Conservation (phyloP, 2,113 vertebrate genomes). For the Crotalus tigris region DNA sequence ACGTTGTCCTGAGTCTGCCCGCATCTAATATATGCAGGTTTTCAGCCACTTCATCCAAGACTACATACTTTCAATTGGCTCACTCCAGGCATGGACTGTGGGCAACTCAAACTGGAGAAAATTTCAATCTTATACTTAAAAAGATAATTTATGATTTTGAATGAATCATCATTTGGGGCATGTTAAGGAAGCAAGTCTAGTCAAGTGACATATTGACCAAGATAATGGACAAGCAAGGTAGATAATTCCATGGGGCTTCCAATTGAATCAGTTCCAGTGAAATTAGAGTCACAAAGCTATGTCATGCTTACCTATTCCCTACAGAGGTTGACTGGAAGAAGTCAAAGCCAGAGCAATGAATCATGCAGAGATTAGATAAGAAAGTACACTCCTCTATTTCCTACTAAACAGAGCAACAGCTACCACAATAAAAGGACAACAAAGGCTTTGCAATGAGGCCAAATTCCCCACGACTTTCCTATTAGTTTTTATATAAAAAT, state of each 20-base stretch:
- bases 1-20: background rate
- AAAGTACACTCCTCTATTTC: background rate
- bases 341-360: background rate
- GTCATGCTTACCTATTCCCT: background rate
- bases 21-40: background rate
- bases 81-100: background rate
- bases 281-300: background rate
- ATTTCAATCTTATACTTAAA: background rate
- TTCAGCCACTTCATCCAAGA: background rate
- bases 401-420: background rate
- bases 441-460: background rate
- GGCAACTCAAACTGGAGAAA: background rate
- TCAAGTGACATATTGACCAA: background rate
- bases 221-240: background rate
- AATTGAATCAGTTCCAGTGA: background rate
- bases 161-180: background rate
- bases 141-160: background rate
- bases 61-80: background rate
- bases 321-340: background rate
- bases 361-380: background rate
- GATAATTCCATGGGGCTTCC: background rate
- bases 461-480: background rate
- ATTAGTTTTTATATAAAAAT: background rate
- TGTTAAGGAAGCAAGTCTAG: background rate
- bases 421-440: background rate